Evolutionary conservation across 2,797 vertebrate genomes (phyloP).

Genomic region (Podarcis siculus): DNA sequence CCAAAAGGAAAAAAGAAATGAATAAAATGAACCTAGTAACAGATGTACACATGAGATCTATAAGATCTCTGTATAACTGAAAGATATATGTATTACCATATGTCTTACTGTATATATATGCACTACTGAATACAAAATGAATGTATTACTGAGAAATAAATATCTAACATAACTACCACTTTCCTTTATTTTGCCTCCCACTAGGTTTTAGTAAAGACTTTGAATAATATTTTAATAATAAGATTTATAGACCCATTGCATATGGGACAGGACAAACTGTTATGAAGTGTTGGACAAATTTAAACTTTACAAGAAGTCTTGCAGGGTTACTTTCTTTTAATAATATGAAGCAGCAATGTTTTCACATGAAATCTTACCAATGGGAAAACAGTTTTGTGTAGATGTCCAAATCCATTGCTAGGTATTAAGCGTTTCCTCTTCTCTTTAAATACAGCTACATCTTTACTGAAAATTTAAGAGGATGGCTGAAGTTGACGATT

Average conservation of each 20-base stretch:
- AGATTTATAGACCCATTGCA: no score
- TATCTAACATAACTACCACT: not conserved
- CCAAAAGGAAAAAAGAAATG: not conserved
- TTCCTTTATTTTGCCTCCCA: not conserved
- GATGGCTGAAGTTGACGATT: not conserved
- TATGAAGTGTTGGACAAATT: not conserved
- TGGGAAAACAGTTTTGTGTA: not conserved
- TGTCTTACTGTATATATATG: not conserved
- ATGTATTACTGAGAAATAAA: not conserved
- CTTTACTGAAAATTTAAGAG: not conserved
- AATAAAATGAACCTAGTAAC: not conserved
- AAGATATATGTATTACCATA: not conserved
- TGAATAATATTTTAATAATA: not conserved
- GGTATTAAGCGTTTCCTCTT: not conserved
- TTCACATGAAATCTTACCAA: not conserved
- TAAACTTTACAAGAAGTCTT: no score
- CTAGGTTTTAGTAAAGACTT: not conserved
- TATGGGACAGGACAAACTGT: no score
- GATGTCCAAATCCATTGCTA: not conserved
- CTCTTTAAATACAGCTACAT: no score
- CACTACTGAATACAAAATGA: not conserved
- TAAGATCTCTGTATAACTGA: not conserved
- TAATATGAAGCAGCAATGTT: not conserved
- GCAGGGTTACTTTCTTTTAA: not conserved
- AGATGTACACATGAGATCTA: not conserved